A percentile compares a stretch with the other conserved stretches of the same genome.
phyloP scores from a whole-genome alignment of 2,888 invertebrate genomes.

The Sthenelais limicola region DNA sequence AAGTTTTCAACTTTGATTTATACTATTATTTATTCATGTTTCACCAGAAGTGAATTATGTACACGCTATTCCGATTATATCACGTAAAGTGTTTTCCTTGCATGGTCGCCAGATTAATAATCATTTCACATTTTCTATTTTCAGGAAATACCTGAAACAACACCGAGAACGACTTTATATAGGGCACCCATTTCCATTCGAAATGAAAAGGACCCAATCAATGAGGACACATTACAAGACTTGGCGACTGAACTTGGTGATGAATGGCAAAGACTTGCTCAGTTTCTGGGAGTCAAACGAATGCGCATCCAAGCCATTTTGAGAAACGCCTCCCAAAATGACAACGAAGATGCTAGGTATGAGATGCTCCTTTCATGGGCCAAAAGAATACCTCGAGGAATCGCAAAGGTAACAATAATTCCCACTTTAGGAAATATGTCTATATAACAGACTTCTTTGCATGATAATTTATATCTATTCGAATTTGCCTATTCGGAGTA shows the following conservation, averaged over 20 bases:
- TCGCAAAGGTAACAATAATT: conserved; percentile 66
- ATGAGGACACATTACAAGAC: conserved; percentile 57
- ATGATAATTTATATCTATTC: not conserved
- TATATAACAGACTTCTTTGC: not conserved
- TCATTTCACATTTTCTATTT: too few relatives aligned
- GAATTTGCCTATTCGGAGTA: not conserved
- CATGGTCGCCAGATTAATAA: too few relatives aligned
- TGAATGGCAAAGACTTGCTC: conserved; percentile 64
- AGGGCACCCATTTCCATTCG: conserved; percentile 58
- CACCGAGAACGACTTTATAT: too few relatives aligned
- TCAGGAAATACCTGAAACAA: too few relatives aligned
- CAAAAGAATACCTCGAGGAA: conserved; percentile 62
- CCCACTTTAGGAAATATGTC: too few relatives aligned
- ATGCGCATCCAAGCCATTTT: conserved; percentile 59
- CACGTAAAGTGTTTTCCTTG: too few relatives aligned
- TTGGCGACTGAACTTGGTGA: conserved; percentile 64
- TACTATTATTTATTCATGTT: too few relatives aligned
- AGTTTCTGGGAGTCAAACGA: conserved; percentile 60
- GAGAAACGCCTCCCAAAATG: conserved; percentile 50
- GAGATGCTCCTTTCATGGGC: conserved; percentile 69
- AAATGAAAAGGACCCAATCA: conserved; percentile 58
- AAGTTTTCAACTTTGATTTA: too few relatives aligned
- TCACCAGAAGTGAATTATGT: too few relatives aligned
- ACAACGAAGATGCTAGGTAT: conserved; percentile 57
- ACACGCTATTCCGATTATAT: too few relatives aligned